These are phyloP conservation scores for Ptilodon capucinus DNA, from an alignment of 2,888 invertebrate species.

Conservation along the genomic window DNA sequence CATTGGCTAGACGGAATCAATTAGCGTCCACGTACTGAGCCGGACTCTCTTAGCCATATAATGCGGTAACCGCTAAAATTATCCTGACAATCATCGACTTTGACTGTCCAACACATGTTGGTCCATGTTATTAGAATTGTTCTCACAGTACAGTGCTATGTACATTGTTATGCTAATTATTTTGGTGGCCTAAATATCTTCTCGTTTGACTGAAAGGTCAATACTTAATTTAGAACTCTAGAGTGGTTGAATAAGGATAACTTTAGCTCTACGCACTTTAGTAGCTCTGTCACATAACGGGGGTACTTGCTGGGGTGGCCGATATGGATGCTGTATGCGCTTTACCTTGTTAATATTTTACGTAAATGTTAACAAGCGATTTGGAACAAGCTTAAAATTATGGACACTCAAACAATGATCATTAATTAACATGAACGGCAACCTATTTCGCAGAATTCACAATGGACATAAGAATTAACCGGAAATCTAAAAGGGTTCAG, in stretches of 20 bases:
- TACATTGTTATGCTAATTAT: neutral
- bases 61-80: constrained; percentile 35
- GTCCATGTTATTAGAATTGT: constrained; percentile 18
- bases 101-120: constrained; percentile 24
- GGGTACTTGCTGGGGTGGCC: too few species aligned
- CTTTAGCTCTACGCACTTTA: too few species aligned
- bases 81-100: constrained; percentile 25
- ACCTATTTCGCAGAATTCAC: constrained; percentile 1
- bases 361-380: too few species aligned
- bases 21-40: constrained; percentile 20
- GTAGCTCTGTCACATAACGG: too few species aligned
- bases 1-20: constrained; percentile 27
- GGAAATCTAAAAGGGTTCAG: constrained; percentile 48
- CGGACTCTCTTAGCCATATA: constrained; percentile 18
- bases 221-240: too few species aligned
- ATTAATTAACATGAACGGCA: neutral
- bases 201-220: neutral
- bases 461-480: constrained; percentile 24
- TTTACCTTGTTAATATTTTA: too few species aligned
- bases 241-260: too few species aligned
- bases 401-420: too few species aligned
- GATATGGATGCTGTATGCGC: too few species aligned
- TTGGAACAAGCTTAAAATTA: too few species aligned
- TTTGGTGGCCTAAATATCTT: neutral
- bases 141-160: neutral